These are phyloP conservation scores for Danio aesculapii DNA, from an alignment of 2,797 vertebrate species.

Conservation along the genomic window DNA sequence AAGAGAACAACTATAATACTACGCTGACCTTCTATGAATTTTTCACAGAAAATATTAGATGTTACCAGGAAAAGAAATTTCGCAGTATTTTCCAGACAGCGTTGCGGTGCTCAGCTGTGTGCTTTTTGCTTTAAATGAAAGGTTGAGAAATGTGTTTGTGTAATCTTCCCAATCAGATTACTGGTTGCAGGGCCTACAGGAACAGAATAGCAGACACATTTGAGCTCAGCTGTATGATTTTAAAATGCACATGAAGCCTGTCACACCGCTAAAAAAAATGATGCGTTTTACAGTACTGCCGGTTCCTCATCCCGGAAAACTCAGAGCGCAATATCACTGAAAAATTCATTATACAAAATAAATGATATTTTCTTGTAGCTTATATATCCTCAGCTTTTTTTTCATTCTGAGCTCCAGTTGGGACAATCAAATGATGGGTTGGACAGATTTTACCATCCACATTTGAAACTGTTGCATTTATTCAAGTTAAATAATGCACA, in stretches of 20 bases:
- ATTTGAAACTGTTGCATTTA: constrained; percentile 3
- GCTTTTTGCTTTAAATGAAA: constrained; percentile 56
- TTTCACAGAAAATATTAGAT: constrained; percentile 41
- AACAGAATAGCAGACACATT: constrained; percentile 51
- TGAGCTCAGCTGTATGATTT: constrained; percentile 53
- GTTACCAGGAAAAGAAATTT: constrained; percentile 14
- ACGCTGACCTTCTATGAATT: constrained; percentile 47
- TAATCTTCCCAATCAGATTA: constrained; percentile 62
- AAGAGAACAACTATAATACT: constrained; percentile 29
- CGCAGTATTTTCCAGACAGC: constrained; percentile 12
- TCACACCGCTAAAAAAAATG: constrained; percentile 50
- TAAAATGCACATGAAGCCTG: constrained; percentile 55
- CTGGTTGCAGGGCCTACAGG: constrained; percentile 42
- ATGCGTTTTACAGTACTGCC: constrained; percentile 43
- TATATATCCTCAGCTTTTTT: background rate
- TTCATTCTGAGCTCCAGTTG: constrained; percentile 8
- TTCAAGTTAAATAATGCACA: background rate
- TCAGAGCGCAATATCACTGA: constrained; percentile 15
- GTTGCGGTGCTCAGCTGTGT: constrained; percentile 14
- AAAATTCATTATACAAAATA: constrained; percentile 31
- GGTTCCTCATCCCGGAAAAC: constrained; percentile 44
- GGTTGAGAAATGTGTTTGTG: constrained; percentile 54
- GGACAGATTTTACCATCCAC: constrained; percentile 2
- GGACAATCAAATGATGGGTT: constrained; percentile 28
- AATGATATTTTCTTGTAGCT: background rate